These are phyloP conservation scores for Peucedramus taeniatus DNA, from an alignment of 2,113 vertebrate genomes.

Conservation along the genomic window DNA sequence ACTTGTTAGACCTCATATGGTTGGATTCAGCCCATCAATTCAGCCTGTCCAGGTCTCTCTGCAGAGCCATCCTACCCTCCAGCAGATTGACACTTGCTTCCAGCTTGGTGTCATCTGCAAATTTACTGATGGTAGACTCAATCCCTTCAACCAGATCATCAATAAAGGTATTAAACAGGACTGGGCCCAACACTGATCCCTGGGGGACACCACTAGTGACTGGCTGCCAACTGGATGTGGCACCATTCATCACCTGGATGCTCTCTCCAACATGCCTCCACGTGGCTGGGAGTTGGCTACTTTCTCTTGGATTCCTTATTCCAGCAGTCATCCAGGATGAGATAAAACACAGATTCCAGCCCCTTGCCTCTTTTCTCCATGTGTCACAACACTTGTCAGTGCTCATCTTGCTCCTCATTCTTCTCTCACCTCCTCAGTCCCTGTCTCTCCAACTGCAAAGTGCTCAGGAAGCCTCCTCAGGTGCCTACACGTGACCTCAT, in stretches of 20 bases:
- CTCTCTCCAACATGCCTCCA: background rate
- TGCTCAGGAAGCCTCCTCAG: background rate
- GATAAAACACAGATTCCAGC: background rate
- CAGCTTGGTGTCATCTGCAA: background rate
- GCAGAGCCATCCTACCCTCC: background rate
- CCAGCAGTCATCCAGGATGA: background rate
- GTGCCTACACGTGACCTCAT: background rate
- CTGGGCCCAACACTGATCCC: background rate
- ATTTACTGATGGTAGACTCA: background rate
- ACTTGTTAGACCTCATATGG: no score
- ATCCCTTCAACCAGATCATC: background rate
- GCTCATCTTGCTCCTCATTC: fast-evolving
- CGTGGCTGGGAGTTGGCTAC: background rate
- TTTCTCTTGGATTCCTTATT: background rate
- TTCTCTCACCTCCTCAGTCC: background rate
- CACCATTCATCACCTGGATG: background rate
- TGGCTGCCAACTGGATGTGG: background rate
- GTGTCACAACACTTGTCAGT: background rate
- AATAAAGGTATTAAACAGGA: background rate
- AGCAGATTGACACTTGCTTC: background rate
- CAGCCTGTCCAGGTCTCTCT: background rate
- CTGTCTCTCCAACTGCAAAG: background rate
- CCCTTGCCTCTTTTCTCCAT: background rate
- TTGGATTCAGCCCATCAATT: background rate
- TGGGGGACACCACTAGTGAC: no score